Evolutionary conservation across 2,888 invertebrate genomes (phyloP), one percentile per base, ranked within the genome.

Genomic region (Eudasyphora cyanicolor): DNA sequence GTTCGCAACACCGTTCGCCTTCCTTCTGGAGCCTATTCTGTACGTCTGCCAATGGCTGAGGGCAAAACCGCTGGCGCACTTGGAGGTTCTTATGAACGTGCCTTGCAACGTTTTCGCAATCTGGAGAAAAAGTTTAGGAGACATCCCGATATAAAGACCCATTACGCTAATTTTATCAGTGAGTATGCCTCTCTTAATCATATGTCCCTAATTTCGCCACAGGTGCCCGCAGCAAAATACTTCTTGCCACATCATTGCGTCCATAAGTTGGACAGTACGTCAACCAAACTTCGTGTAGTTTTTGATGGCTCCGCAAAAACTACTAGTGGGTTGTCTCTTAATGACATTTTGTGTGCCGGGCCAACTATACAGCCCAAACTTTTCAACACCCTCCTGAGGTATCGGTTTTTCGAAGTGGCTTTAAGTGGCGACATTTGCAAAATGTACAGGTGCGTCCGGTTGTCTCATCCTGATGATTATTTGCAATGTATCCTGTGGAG

Each of bases 401-500:
- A 80, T 86, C 51, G 83, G 3, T 77, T 70, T 21, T 82, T 75
- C 10, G 78, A 76, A 29, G 14, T 82, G 42, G 81, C 82, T 19
- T 51, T 85, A 7, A 69, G 69, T 6, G 76, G 57, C 14, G 80
- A 84, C 29, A 85, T 84, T 17, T 79, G 78, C 10, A 82, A 85
- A 49, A 86, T 85, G 79, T 85, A 85, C 54, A 73, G 85, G 2
- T 83, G 84, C 45, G 79, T 86, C 29, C 49, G 76, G 7, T 42
- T 85, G 1, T 74, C 78, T 7, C 19, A 82, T 42, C 86, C 82
- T 14, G 85, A 86, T 19, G 42, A 70, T n/a, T 76, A 74, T 42
- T 69, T 84, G 5, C 85, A 85, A 62, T 85, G 81, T 21, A 82
- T 82, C 32, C 42, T 82, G 12, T 85, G 85, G 80, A 60, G 82